Conservation (phyloP, 2,888 invertebrate species). For the Mechanitis messenoides region DNA sequence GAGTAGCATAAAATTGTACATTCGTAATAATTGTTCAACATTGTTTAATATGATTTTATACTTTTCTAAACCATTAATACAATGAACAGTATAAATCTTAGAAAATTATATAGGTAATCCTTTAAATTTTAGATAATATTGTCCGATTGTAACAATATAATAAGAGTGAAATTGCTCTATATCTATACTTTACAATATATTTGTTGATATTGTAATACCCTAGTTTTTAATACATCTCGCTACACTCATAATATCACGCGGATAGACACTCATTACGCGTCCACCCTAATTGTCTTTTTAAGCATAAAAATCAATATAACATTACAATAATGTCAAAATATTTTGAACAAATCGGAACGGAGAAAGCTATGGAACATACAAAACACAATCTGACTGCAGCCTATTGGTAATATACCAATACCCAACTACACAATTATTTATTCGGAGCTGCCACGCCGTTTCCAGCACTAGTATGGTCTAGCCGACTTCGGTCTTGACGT, state of each 20-base stretch:
- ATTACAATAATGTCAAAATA: slow-evolving; percentile 12
- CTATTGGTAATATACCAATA: slow-evolving; percentile 20
- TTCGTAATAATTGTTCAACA: slow-evolving; percentile 36
- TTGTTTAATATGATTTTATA: slow-evolving; percentile 33
- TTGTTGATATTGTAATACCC: slow-evolving; percentile 37
- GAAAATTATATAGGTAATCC: slow-evolving; percentile 33
- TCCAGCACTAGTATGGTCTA: slow-evolving; percentile 34
- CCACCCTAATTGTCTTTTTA: slow-evolving; percentile 54
- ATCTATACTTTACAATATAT: slow-evolving; percentile 37
- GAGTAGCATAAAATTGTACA: slow-evolving; percentile 36
- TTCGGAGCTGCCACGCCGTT: slow-evolving; percentile 11
- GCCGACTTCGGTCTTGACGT: slow-evolving; percentile 79
- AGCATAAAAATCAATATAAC: slow-evolving; percentile 36
- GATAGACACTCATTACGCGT: slow-evolving; percentile 42
- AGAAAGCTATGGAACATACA: slow-evolving; percentile 6
- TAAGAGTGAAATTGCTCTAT: slow-evolving; percentile 43
- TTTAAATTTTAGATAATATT: slow-evolving; percentile 48
- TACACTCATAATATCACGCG: slow-evolving; percentile 64
- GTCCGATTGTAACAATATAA: slow-evolving; percentile 58
- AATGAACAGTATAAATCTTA: slow-evolving; percentile 40
- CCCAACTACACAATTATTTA: slow-evolving; percentile 11
- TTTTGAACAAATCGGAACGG: slow-evolving; percentile 9
- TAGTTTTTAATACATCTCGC: slow-evolving; percentile 41
- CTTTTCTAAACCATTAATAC: slow-evolving; percentile 34
- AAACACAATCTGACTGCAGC: not conserved